Evolutionary conservation across 2,797 vertebrate species (phyloP).

Genomic region (Champsocephalus gunnari): DNA sequence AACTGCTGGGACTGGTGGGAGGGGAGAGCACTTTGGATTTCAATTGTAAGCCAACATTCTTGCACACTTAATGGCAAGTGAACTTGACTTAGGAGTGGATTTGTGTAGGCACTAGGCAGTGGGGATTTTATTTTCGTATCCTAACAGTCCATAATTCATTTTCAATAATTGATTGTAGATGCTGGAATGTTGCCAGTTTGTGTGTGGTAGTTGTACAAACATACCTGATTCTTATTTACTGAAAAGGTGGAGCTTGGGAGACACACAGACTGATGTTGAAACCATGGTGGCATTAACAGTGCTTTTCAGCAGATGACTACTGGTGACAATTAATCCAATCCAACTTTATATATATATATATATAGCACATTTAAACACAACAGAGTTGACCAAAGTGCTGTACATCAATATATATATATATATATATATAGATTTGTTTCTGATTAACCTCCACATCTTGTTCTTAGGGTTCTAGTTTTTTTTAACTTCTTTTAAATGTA

Average conservation of each 20-base stretch:
- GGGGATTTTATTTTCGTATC: neutral
- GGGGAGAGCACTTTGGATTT: neutral
- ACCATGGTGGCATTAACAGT: neutral
- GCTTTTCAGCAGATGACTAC: constrained; percentile 16
- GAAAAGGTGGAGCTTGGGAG: constrained; percentile 5
- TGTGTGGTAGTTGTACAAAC: constrained; percentile 24
- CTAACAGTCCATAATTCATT: neutral
- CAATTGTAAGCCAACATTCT: neutral
- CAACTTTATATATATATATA: too few relatives aligned
- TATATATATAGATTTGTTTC: too few relatives aligned
- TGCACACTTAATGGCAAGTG: neutral
- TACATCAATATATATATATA: too few relatives aligned
- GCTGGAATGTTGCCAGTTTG: constrained; percentile 26
- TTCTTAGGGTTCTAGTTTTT: too few relatives aligned
- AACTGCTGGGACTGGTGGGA: neutral
- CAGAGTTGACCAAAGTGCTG: too few relatives aligned
- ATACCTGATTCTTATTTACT: constrained; percentile 34
- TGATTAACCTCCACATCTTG: neutral
- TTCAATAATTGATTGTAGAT: constrained; percentile 33
- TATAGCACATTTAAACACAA: too few relatives aligned
- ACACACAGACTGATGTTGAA: neutral
- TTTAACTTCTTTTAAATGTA: neutral
- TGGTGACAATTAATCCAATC: neutral
- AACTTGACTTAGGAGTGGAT: neutral
- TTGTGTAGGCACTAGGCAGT: constrained; percentile 15